phyloP scores from a whole-genome alignment of 2,888 invertebrate genomes.

The Strigamia transsilvanica region DNA sequence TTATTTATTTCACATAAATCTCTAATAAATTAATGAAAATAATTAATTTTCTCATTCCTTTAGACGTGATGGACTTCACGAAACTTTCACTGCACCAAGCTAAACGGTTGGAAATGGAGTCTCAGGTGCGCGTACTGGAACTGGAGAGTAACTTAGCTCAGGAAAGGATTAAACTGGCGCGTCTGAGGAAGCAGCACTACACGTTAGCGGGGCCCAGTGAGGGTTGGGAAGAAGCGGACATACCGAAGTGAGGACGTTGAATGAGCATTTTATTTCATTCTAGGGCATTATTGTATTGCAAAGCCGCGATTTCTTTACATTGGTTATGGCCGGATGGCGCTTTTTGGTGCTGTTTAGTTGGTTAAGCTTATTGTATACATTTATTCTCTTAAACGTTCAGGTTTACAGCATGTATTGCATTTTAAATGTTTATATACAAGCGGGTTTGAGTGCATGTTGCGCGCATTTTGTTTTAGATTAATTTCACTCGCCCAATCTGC shows the following conservation, averaged over 20 bases:
- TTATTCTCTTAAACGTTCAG: background rate
- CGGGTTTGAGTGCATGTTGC: background rate
- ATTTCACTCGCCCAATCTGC: background rate
- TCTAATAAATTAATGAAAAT: background rate
- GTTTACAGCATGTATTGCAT: conserved; percentile 19
- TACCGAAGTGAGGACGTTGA: background rate
- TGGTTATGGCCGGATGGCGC: background rate
- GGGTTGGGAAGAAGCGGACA: conserved; percentile 59
- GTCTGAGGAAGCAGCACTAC: conserved; percentile 91
- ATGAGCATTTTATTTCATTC: background rate
- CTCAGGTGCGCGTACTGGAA: conserved; percentile 81
- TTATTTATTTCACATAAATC: background rate
- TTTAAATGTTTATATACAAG: conserved; percentile 23
- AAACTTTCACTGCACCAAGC: conserved; percentile 91
- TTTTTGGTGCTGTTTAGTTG: conserved; percentile 1
- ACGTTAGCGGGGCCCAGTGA: conserved; percentile 73
- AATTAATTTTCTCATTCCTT: no score
- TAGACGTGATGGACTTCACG: conserved; percentile 89
- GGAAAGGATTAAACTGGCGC: conserved; percentile 84
- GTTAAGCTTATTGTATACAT: background rate
- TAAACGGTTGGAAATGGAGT: conserved; percentile 96
- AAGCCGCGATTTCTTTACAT: background rate
- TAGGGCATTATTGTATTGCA: conserved; percentile 9
- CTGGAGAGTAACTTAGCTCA: conserved; percentile 88
- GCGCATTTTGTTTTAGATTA: background rate